Base-by-base conservation (phyloP, 23 tunicate species). In the Styela clava region DNA sequence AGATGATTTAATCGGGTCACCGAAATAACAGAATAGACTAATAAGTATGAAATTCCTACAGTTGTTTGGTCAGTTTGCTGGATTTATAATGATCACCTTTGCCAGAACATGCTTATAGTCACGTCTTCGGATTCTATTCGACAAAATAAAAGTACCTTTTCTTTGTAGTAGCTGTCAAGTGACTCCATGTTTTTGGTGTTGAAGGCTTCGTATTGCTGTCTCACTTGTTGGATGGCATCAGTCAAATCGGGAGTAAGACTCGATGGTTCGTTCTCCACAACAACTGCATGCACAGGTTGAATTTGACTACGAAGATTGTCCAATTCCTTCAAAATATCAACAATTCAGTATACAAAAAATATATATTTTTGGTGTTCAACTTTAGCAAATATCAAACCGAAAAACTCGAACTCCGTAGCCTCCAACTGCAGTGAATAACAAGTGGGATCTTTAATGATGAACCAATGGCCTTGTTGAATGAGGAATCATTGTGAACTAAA, bases 131-230 rank as follows among this genome's bases (percentile, higher is more conserved):
- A n/a, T n/a, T n/a, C n/a, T n/a, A 5, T 44, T 44, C 56, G 56
- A 44, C 56, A 44, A 44, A 44, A 44, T 44, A 12, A 44, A 7
- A 12, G 1, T 69, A 91, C 97, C 87, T 91, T 91, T 23, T 91
- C 97, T 68, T 91, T 91, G 87, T 91, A 86, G 71, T 74, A 91
- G 0, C 51, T 44, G 68, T 91, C 97, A 63, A 91, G 68, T 32
- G 89, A 89, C 70, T 86, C 97, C 26, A 91, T 70, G 21, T 89
- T 87, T 32, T 86, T 91, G 21, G 91, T 85, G 79, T 91, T 91
- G 97, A 91, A 91, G 16, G 82, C 87, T 62, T 91, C 97, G 67
- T 91, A 91, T 74, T 91, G 85, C 61, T 86, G 84, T 31, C 97
- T 65, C 18, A 91, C 87, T 78, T 78, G 83, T 2, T 79, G 62